These are phyloP conservation scores for human DNA, from an alignment of 2,113 vertebrate genomes.

Conservation along the genomic window DNA sequence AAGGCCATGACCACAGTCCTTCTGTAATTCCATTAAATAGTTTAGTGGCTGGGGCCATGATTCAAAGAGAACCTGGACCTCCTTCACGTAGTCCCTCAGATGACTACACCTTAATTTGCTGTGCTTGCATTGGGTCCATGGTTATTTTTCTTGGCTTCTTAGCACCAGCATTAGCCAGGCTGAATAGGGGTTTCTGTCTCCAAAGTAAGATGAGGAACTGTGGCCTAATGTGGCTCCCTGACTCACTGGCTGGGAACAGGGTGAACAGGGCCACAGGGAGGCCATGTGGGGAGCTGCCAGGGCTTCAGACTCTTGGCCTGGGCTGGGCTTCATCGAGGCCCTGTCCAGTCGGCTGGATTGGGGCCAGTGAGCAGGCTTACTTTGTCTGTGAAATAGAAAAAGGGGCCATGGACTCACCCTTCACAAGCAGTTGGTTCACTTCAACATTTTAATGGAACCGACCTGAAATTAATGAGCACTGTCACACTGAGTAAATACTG, in stretches of 20 bases:
- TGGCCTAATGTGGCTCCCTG: not conserved
- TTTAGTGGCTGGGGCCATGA: not conserved
- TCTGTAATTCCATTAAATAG: not conserved
- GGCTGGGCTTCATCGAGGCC: not conserved
- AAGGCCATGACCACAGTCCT: not conserved
- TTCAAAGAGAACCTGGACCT: not conserved
- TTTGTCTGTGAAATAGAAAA: not conserved
- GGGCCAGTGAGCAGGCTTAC: not conserved
- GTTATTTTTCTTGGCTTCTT: not conserved
- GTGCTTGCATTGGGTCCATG: rapidly evolving
- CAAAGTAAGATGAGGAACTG: not conserved
- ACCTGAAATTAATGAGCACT: not conserved
- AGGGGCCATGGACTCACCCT: not conserved
- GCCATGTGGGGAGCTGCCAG: not conserved
- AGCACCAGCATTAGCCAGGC: not conserved
- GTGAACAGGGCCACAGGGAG: not conserved
- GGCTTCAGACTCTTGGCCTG: not conserved
- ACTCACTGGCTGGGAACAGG: not conserved
- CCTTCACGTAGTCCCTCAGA: not conserved
- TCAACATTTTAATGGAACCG: not conserved
- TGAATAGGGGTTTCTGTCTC: not conserved
- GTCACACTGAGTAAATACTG: not conserved
- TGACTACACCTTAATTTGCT: not conserved
- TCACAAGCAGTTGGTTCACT: not conserved
- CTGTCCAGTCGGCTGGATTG: not conserved